A percentile compares a stretch with the other conserved stretches of the same genome.
These are phyloP conservation scores for Drosophila navojoa DNA, from an alignment of 1,140 invertebrate genomes.

Conservation along the genomic window DNA sequence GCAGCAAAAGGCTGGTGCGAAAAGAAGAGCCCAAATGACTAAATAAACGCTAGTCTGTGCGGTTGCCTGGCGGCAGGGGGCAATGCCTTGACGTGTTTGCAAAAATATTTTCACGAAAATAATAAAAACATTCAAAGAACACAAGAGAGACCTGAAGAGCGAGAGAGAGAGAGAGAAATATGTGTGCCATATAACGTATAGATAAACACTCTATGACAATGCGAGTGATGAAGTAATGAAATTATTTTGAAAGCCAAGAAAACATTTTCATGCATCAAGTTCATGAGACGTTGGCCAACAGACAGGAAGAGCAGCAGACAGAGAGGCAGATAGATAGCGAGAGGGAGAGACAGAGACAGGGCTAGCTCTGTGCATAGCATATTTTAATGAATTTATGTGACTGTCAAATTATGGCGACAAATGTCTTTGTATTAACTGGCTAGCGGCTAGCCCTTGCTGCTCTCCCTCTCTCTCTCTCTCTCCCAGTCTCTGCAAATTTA, in stretches of 20 bases:
- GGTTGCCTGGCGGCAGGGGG: not conserved
- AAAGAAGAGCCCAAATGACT: conserved; percentile 28
- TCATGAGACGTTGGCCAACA: conserved; percentile 46
- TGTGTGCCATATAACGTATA: not conserved
- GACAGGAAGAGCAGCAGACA: not conserved
- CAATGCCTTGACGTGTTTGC: conserved; percentile 70
- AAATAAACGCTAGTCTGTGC: not conserved
- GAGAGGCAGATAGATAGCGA: not conserved
- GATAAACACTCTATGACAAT: conserved; percentile 53
- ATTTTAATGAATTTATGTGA: conserved; percentile 56
- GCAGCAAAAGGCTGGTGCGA: conserved; percentile 35
- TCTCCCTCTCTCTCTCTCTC: not conserved
- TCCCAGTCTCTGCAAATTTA: conserved; percentile 22
- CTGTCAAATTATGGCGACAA: conserved; percentile 53
- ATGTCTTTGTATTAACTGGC: conserved; percentile 46
- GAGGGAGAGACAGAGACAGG: not conserved
- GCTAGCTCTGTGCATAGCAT: conserved; percentile 3
- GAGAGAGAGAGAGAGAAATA: not conserved
- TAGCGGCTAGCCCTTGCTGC: not conserved
- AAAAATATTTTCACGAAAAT: conserved; percentile 68
- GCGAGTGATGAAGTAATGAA: conserved; percentile 68
- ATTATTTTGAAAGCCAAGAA: conserved; percentile 53
- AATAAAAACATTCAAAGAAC: conserved; percentile 44
- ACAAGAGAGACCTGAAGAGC: too few species aligned
- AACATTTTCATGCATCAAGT: conserved; percentile 66